These are phyloP conservation scores for Polypedilum pembai DNA, from an alignment of 1,140 invertebrate species.

Conservation along the genomic window DNA sequence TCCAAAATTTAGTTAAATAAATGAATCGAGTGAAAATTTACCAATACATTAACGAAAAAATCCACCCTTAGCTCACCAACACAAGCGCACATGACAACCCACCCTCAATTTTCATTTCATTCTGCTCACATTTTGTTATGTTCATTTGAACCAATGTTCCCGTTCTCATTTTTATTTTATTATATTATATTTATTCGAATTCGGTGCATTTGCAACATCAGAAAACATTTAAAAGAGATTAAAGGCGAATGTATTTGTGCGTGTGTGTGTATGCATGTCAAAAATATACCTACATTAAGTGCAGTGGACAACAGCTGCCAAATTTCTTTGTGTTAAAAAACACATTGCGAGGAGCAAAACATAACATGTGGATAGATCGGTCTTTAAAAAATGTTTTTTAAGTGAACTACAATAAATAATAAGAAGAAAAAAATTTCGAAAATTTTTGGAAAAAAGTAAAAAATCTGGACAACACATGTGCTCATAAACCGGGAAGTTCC, in stretches of 20 bases:
- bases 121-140: not conserved
- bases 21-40: not conserved
- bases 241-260: not conserved
- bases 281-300: too few relatives aligned
- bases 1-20: not conserved
- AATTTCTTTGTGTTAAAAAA: not conserved
- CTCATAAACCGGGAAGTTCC: not conserved
- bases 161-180: not conserved
- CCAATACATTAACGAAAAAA: not conserved
- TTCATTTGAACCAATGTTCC: not conserved
- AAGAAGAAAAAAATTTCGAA: not conserved
- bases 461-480: not conserved
- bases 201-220: slow-evolving; percentile 5
- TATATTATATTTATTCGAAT: not conserved
- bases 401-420: not conserved
- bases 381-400: not conserved
- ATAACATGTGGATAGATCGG: not conserved
- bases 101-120: slow-evolving; percentile 7
- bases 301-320: not conserved
- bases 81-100: not conserved
- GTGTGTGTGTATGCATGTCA: not conserved
- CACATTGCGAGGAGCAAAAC: not conserved
- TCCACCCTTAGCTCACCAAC: slow-evolving; percentile 16
- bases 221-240: not conserved
- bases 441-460: not conserved